These are phyloP conservation scores for Eueides isabella DNA, from an alignment of 1,140 invertebrate species.

Conservation along the genomic window DNA sequence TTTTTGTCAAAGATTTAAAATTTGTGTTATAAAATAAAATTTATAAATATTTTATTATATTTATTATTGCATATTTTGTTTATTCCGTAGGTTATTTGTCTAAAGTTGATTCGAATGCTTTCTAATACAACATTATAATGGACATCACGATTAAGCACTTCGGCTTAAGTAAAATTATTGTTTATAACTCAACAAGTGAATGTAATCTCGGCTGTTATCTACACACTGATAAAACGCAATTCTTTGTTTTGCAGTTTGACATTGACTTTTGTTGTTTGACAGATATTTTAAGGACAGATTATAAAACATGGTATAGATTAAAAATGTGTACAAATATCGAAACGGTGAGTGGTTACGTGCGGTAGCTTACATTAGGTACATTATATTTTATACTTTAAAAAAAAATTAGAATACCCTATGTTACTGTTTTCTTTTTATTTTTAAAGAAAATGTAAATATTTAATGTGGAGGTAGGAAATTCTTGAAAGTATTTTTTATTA, in stretches of 20 bases:
- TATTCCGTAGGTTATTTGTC: background rate
- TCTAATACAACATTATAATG: conserved; percentile 40
- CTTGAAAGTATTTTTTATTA: too few relatives aligned
- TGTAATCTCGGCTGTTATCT: conserved; percentile 1
- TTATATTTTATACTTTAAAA: too few relatives aligned
- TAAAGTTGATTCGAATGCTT: conserved; percentile 38
- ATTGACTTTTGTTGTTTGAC: background rate
- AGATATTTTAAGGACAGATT: background rate
- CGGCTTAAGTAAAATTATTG: conserved; percentile 39
- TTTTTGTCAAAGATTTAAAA: conserved; percentile 36
- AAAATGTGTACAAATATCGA: background rate
- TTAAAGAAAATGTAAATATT: too few relatives aligned
- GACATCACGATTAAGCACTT: conserved; percentile 24
- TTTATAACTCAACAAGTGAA: conserved; percentile 28
- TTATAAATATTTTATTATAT: background rate
- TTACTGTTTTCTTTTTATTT: too few relatives aligned
- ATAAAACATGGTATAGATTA: background rate
- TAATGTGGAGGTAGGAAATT: too few relatives aligned
- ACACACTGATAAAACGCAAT: conserved; percentile 12
- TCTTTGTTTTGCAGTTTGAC: conserved; percentile 13
- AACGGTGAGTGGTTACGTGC: background rate
- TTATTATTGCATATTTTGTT: conserved; percentile 3
- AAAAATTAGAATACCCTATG: too few relatives aligned
- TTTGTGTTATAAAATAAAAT: background rate
- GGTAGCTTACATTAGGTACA: too few relatives aligned